Conservation (phyloP, 1,140 invertebrate genomes). For the Trypoxylus dichotomus region DNA sequence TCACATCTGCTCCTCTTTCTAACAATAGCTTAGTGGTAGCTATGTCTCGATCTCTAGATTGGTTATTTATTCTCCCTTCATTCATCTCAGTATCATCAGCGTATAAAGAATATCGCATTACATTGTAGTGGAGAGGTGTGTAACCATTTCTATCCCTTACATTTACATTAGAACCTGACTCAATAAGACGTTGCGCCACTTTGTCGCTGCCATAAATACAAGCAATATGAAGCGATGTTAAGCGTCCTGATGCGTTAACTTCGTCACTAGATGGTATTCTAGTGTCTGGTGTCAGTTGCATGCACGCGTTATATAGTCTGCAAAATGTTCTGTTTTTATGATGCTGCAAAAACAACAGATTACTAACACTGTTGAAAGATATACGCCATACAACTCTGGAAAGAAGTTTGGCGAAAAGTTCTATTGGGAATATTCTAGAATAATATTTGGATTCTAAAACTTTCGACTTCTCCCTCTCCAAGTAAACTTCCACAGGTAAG, state of each 20-base stretch:
- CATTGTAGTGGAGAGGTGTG: background rate
- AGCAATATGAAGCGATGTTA: background rate
- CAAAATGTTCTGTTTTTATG: background rate
- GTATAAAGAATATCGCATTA: background rate
- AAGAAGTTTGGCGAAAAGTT: background rate
- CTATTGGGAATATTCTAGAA: background rate
- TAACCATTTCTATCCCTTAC: background rate
- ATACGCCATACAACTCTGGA: background rate
- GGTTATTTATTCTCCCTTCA: too few species aligned
- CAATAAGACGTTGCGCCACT: background rate
- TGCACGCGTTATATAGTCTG: background rate
- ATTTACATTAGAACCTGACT: background rate
- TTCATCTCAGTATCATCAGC: too few species aligned
- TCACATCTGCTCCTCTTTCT: background rate
- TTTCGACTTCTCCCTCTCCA: background rate
- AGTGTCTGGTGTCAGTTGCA: background rate
- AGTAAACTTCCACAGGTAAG: background rate
- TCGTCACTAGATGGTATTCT: background rate
- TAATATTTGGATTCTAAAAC: background rate
- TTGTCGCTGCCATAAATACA: background rate
- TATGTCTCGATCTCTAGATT: background rate
- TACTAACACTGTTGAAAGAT: background rate
- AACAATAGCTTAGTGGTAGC: background rate
- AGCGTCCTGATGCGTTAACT: background rate
- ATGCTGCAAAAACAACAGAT: background rate